Evolutionary conservation across 2,797 vertebrate genomes (phyloP).

Genomic region (Anguilla pacifica): DNA sequence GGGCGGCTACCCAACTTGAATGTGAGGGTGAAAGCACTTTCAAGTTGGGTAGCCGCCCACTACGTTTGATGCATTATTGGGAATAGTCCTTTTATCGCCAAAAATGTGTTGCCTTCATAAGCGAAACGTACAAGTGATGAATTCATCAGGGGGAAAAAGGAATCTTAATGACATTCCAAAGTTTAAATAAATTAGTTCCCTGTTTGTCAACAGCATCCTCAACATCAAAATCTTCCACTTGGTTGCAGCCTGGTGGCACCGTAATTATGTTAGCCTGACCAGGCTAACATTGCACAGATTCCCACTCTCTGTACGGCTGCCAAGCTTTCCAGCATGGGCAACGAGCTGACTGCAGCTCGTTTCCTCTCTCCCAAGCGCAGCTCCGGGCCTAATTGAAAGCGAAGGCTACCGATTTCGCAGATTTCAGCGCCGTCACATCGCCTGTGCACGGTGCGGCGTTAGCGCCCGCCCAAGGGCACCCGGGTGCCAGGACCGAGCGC

Average conservation of each 20-base stretch:
- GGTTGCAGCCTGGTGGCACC: neutral
- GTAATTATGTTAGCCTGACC: constrained; percentile 17
- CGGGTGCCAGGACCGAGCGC: neutral
- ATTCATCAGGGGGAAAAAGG: neutral
- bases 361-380: neutral
- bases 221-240: neutral
- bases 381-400: constrained; percentile 6
- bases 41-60: too few species aligned
- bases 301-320: neutral
- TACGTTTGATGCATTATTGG: too few species aligned
- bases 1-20: neutral
- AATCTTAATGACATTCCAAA: neutral
- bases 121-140: neutral
- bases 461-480: neutral
- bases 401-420: constrained; percentile 20
- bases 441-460: neutral
- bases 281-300: neutral
- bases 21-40: too few species aligned
- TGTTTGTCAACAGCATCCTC: neutral
- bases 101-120: neutral
- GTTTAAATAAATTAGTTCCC: neutral
- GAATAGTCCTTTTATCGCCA: neutral
- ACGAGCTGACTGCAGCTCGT: neutral
- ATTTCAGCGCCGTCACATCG: constrained; percentile 17
- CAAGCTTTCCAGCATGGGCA: neutral